Conservation (phyloP, 1,140 invertebrate species). For the Brachionus calyciflorus region DNA sequence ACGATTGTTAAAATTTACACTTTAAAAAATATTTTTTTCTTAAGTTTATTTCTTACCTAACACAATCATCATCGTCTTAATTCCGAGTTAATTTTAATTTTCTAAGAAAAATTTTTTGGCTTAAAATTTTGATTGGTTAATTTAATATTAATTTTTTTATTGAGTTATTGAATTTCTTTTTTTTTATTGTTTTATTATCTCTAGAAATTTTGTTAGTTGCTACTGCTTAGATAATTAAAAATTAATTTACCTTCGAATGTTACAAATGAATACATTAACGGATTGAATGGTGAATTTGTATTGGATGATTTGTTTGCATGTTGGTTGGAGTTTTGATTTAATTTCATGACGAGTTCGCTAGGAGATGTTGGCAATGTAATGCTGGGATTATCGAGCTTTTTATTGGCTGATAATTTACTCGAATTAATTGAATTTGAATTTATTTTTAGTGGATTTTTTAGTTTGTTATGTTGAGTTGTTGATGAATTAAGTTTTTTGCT, state of each 20-base stretch:
- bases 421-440: no score
- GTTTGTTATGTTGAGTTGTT: neutral
- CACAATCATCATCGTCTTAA: conserved; percentile 2
- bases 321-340: neutral
- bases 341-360: neutral
- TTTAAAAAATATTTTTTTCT: no score
- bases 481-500: neutral
- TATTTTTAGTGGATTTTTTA: no score
- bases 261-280: conserved; percentile 42
- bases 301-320: neutral
- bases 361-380: neutral
- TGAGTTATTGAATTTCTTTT: conserved; percentile 36
- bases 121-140: neutral
- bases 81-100: conserved; percentile 18
- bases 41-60: no score
- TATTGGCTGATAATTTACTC: no score
- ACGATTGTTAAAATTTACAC: conserved; percentile 10
- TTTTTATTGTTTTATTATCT: conserved; percentile 33
- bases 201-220: neutral
- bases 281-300: neutral
- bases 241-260: conserved; percentile 43
- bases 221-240: conserved; percentile 5
- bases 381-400: no score
- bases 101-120: neutral
- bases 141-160: neutral